Evolutionary conservation across 2,797 vertebrate genomes (phyloP).

Genomic region (Tragopan temminckii): DNA sequence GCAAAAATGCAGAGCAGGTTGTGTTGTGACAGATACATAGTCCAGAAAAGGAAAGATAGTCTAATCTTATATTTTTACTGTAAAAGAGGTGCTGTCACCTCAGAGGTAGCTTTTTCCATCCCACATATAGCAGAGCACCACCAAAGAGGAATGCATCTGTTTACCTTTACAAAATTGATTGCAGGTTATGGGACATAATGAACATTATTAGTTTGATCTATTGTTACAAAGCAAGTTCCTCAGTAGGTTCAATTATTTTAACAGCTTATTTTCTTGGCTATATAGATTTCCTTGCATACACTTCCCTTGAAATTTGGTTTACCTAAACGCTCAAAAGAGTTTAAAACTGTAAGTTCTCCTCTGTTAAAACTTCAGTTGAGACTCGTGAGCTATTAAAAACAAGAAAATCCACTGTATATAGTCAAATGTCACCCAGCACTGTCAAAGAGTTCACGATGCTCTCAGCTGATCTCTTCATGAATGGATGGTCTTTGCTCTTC

Average conservation of each 20-base stretch:
- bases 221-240: background rate
- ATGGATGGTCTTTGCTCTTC: background rate
- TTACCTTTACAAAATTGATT: background rate
- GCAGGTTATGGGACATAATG: background rate
- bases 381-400: background rate
- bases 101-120: background rate
- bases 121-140: fast-evolving
- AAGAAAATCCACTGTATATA: background rate
- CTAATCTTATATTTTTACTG: background rate
- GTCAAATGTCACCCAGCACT: background rate
- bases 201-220: background rate
- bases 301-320: background rate
- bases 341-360: background rate
- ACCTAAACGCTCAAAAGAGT: background rate
- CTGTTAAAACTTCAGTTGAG: background rate
- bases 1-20: background rate
- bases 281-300: background rate
- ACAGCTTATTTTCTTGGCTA: background rate
- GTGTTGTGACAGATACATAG: background rate
- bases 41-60: background rate
- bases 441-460: background rate
- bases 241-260: background rate
- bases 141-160: background rate
- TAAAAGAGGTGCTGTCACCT: background rate
- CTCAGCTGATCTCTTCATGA: background rate